These are phyloP conservation scores for Caenorhabditis sp. DNA, from an alignment of 2,888 invertebrate species.

Conservation along the genomic window DNA sequence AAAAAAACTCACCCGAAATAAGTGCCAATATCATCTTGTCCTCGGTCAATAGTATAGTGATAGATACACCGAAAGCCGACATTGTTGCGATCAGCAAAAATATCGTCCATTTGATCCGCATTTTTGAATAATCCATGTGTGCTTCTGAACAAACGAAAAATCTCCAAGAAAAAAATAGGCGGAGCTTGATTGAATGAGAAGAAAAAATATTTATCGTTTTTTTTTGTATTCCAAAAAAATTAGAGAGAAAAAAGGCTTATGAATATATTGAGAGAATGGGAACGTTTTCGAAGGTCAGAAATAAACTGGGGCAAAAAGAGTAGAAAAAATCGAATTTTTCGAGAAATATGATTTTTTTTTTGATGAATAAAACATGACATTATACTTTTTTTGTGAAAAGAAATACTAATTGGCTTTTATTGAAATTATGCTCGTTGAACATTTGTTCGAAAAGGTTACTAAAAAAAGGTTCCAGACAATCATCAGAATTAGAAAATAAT, in stretches of 20 bases:
- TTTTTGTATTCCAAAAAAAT: background rate
- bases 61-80: background rate
- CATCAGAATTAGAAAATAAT: too few species aligned
- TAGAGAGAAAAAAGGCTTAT: background rate
- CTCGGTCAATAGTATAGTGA: background rate
- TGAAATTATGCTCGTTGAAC: too few species aligned
- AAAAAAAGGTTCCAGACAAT: too few species aligned
- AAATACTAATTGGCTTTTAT: too few species aligned
- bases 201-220: background rate
- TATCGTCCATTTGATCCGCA: background rate
- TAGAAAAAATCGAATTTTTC: too few species aligned
- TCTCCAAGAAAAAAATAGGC: constrained; percentile 5
- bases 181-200: background rate
- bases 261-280: background rate
- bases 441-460: too few species aligned
- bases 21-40: constrained; percentile 1
- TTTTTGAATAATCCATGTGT: background rate
- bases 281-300: too few species aligned
- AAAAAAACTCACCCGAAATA: background rate
- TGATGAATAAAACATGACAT: too few species aligned
- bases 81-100: background rate
- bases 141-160: background rate
- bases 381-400: too few species aligned
- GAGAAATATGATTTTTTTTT: too few species aligned
- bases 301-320: too few species aligned